phyloP scores from a whole-genome alignment of 2,113 vertebrate genomes.

The Dipodomys ordii region DNA sequence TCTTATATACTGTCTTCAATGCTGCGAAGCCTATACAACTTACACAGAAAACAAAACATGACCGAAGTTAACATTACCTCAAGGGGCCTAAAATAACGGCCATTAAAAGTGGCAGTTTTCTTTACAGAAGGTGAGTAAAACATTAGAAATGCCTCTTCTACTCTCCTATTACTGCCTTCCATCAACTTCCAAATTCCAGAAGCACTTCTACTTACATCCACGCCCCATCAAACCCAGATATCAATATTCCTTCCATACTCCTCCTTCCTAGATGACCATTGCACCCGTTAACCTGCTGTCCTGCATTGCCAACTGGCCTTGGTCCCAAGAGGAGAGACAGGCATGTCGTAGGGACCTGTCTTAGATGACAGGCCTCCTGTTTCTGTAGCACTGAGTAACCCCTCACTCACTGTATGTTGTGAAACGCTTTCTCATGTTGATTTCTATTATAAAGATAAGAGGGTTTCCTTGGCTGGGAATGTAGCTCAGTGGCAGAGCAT shows the following conservation, averaged over 20 bases:
- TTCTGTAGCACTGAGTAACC: neutral
- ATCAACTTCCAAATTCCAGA: neutral
- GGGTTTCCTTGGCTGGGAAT: neutral
- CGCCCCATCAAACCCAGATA: neutral
- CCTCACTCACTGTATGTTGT: neutral
- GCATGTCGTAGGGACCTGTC: neutral
- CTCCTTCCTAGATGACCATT: neutral
- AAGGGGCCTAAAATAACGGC: neutral
- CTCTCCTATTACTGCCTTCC: neutral
- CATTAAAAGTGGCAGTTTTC: neutral
- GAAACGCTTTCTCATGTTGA: neutral
- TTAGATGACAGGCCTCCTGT: neutral
- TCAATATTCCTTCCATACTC: neutral
- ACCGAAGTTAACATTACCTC: neutral
- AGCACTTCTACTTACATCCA: neutral
- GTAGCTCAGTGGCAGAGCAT: neutral
- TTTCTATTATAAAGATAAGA: neutral
- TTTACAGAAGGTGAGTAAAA: neutral
- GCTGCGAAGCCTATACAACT: neutral
- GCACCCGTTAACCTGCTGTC: neutral
- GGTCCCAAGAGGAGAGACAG: neutral
- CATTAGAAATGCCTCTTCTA: neutral
- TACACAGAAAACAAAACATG: constrained; percentile 6
- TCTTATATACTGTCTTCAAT: neutral
- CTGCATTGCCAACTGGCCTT: neutral